Conservation (phyloP, 2,113 vertebrate genomes). For the Hemichromis elongatus region DNA sequence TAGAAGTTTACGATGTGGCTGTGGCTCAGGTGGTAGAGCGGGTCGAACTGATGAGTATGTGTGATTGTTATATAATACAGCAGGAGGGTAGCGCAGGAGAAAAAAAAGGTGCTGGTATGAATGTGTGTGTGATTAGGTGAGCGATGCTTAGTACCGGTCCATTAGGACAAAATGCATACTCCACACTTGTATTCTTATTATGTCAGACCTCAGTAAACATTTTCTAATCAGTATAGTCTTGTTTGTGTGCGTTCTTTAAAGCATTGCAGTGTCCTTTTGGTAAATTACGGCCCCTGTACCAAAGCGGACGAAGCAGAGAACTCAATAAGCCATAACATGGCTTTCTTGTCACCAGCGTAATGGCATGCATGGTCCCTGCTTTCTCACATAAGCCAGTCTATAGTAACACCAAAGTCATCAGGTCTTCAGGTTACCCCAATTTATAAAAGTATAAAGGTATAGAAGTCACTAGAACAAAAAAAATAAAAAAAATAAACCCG, state of each 20-base stretch:
- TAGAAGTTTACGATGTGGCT: background rate
- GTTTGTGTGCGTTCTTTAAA: background rate
- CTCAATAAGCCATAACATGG: background rate
- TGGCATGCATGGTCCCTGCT: background rate
- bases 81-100: background rate
- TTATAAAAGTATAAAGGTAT: too few relatives aligned
- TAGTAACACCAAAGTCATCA: too few relatives aligned
- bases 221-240: background rate
- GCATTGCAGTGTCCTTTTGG: background rate
- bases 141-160: rapidly evolving
- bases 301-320: background rate
- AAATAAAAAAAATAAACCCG: too few relatives aligned
- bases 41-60: background rate
- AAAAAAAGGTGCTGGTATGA: background rate
- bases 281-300: background rate
- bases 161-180: background rate
- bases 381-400: background rate
- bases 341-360: background rate
- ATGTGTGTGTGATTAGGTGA: background rate
- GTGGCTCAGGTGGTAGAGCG: background rate
- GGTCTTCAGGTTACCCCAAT: background rate
- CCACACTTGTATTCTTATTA: background rate
- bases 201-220: background rate
- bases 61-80: background rate
- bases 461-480: too few relatives aligned